Percentiles rank a stretch among this genome's conserved stretches.
These are phyloP conservation scores for Drosophila incognita DNA, from an alignment of 2,888 invertebrate genomes.

Conservation along the genomic window DNA sequence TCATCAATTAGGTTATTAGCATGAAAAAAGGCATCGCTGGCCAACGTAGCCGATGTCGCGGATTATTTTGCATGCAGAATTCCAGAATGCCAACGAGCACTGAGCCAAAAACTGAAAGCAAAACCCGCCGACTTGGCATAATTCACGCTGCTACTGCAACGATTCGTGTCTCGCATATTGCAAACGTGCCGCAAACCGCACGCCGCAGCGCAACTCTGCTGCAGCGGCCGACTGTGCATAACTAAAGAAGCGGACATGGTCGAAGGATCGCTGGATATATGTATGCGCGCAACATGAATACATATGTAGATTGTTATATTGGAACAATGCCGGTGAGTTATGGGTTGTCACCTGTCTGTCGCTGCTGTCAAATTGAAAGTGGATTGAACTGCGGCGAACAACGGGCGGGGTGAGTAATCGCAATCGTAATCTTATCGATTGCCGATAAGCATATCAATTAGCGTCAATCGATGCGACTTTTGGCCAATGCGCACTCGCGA, in stretches of 20 bases:
- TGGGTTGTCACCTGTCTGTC: constrained; percentile 85
- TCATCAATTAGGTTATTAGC: constrained; percentile 84
- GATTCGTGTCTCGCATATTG: constrained; percentile 73
- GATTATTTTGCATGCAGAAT: constrained; percentile 47
- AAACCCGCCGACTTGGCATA: constrained; percentile 57
- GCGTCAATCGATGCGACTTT: constrained; percentile 61
- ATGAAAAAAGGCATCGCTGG: constrained; percentile 62
- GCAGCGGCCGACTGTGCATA: constrained; percentile 47
- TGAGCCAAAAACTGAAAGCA: constrained; percentile 17
- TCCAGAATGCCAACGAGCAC: constrained; percentile 56
- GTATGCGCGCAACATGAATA: not conserved
- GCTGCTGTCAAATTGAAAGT: constrained; percentile 85
- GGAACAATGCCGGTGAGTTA: constrained; percentile 79
- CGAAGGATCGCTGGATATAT: constrained; percentile 64
- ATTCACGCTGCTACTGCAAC: constrained; percentile 45
- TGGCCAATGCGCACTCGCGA: constrained; percentile 28
- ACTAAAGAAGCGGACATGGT: constrained; percentile 77
- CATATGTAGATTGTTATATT: constrained; percentile 36
- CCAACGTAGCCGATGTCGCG: constrained; percentile 25
- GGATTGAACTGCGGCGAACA: constrained; percentile 76
- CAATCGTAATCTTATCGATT: constrained; percentile 81
- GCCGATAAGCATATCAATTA: constrained; percentile 85
- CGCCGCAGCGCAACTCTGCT: constrained; percentile 16
- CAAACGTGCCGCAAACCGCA: constrained; percentile 19
- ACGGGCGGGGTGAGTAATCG: constrained; percentile 66